phyloP scores from a whole-genome alignment of 2,888 invertebrate species.

The Conops quadrifasciatus region DNA sequence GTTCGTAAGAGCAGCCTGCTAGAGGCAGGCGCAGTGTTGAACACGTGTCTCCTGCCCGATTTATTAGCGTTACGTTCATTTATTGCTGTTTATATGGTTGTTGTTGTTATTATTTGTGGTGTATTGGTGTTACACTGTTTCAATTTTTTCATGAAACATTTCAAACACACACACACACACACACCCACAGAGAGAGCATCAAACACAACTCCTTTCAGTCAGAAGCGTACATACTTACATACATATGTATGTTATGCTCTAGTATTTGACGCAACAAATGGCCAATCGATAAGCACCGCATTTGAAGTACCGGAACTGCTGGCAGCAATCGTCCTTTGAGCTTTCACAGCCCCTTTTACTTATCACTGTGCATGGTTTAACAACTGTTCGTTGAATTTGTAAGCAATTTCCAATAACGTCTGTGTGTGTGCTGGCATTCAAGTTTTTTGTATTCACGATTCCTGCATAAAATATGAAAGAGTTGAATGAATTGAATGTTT shows the following conservation, averaged over 20 bases:
- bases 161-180: conserved; percentile 7
- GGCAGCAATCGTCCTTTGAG: conserved; percentile 21
- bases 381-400: neutral
- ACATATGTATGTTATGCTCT: neutral
- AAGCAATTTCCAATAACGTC: neutral
- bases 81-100: conserved; percentile 1
- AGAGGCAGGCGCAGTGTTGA: conserved; percentile 25
- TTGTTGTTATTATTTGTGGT: conserved; percentile 10
- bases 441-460: neutral
- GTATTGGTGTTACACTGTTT: neutral
- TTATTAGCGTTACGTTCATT: conserved; percentile 12
- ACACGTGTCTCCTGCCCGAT: conserved; percentile 21
- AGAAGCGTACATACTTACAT: neutral
- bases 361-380: neutral
- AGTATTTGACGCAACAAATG: conserved; percentile 37
- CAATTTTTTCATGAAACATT: no score
- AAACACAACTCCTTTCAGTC: no score
- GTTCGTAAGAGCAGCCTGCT: conserved; percentile 8
- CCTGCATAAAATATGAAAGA: neutral
- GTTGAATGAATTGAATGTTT: no score
- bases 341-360: neutral
- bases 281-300: conserved; percentile 37
- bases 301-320: conserved; percentile 18
- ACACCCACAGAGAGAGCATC: neutral
- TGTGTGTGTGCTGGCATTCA: neutral